Evolutionary conservation across 2,113 vertebrate species (phyloP).

Genomic region (Plestiodon gilberti): DNA sequence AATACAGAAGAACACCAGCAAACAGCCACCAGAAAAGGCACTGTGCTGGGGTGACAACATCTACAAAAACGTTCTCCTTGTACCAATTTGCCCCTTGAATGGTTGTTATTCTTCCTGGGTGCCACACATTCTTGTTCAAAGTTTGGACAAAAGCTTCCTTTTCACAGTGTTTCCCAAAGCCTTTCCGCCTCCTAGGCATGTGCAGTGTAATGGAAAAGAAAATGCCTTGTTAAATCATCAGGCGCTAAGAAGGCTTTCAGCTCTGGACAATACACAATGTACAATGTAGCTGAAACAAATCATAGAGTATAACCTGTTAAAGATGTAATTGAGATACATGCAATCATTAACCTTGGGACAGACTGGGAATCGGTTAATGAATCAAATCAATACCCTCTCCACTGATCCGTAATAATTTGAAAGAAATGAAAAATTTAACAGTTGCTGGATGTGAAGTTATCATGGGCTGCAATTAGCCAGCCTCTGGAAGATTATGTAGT

Average conservation of each 20-base stretch:
- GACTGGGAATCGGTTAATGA: constrained; percentile 93
- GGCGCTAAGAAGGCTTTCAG: constrained; percentile 71
- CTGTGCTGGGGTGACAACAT: too few relatives aligned
- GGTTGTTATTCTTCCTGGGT: constrained; percentile 22
- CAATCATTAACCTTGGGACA: constrained; percentile 98
- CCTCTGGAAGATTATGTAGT: constrained; percentile 96
- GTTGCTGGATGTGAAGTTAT: constrained; percentile 94
- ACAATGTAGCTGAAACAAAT: constrained; percentile 84
- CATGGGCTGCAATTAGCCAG: constrained; percentile 95
- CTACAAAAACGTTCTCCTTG: not conserved
- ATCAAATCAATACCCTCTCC: constrained; percentile 98
- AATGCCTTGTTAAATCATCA: constrained; percentile 71
- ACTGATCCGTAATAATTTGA: constrained; percentile 99
- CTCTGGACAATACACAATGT: constrained; percentile 68
- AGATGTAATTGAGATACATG: constrained; percentile 94
- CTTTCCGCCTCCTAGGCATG: constrained; percentile 61
- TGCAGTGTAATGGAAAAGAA: constrained; percentile 62
- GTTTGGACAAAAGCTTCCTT: constrained; percentile 45
- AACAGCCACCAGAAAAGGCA: too few relatives aligned
- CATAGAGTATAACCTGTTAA: constrained; percentile 86
- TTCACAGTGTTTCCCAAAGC: constrained; percentile 49
- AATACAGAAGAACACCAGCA: too few relatives aligned
- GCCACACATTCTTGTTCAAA: constrained; percentile 36
- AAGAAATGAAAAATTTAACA: constrained; percentile 99
- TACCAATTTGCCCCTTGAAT: constrained; percentile 36